phyloP scores from a whole-genome alignment of 2,113 vertebrate genomes.

The Oriolus oriolus region DNA sequence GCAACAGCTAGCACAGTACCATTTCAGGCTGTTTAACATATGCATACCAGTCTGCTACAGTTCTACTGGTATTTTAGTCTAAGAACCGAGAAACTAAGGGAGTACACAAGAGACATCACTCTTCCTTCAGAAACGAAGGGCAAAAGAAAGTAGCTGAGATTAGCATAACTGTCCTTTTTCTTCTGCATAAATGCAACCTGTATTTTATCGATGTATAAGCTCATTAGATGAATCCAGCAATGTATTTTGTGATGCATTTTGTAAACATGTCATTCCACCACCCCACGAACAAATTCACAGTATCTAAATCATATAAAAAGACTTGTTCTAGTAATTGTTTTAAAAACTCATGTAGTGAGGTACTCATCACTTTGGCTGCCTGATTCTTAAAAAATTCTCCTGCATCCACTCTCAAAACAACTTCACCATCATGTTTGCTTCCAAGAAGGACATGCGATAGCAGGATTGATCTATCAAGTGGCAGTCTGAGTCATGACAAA shows the following conservation, averaged over 20 bases:
- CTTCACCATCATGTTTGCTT: background rate
- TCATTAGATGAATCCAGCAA: background rate
- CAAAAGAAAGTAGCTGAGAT: background rate
- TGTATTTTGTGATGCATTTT: background rate
- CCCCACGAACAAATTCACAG: accelerated
- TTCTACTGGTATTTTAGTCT: background rate
- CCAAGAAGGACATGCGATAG: background rate
- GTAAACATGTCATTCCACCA: background rate
- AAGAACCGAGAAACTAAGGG: background rate
- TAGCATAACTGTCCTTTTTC: background rate
- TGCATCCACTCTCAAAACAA: background rate
- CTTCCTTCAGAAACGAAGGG: background rate
- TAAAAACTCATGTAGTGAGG: background rate
- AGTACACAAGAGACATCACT: background rate
- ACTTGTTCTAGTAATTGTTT: background rate
- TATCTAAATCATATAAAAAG: background rate
- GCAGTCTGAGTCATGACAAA: background rate
- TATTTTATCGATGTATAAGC: background rate
- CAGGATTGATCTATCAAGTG: background rate
- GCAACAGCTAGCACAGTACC: background rate
- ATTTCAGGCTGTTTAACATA: background rate
- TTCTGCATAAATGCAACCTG: background rate
- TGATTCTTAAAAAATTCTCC: background rate
- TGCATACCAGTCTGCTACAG: background rate
- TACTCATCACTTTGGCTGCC: background rate